phyloP scores from a whole-genome alignment of 2,113 vertebrate species.

The Petrocephalus microphthalmus region DNA sequence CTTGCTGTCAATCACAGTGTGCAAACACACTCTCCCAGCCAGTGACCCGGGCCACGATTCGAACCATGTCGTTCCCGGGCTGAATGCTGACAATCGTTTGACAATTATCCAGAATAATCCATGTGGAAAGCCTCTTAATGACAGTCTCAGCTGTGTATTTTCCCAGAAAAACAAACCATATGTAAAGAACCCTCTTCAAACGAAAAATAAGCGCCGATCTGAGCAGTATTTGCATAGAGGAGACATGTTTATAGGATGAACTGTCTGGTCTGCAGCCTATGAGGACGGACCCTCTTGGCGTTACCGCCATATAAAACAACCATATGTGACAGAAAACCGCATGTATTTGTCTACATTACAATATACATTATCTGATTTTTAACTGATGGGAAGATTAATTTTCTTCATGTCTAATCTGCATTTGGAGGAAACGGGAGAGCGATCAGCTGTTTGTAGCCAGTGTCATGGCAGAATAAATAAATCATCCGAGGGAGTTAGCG shows the following conservation, averaged over 20 bases:
- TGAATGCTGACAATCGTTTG: background rate
- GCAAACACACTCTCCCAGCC: background rate
- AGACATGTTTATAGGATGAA: background rate
- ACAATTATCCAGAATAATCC: background rate
- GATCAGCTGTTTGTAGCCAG: background rate
- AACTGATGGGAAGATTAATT: background rate
- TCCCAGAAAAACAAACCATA: background rate
- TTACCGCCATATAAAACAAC: background rate
- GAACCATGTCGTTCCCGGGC: background rate
- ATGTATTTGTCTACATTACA: background rate
- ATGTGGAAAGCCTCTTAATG: background rate
- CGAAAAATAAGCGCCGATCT: background rate
- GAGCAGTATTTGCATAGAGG: background rate
- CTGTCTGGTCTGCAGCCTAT: background rate
- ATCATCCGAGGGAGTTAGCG: background rate
- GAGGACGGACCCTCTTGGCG: background rate
- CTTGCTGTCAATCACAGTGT: background rate
- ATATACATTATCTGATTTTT: background rate
- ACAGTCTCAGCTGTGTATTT: background rate
- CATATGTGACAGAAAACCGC: background rate
- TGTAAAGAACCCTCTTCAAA: background rate
- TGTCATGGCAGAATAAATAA: background rate
- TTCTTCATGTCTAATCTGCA: background rate
- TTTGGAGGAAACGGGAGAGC: constrained; percentile 1
- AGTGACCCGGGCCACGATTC: background rate